Conservation (phyloP, 1,140 invertebrate genomes). For the Procambarus virginalis region DNA sequence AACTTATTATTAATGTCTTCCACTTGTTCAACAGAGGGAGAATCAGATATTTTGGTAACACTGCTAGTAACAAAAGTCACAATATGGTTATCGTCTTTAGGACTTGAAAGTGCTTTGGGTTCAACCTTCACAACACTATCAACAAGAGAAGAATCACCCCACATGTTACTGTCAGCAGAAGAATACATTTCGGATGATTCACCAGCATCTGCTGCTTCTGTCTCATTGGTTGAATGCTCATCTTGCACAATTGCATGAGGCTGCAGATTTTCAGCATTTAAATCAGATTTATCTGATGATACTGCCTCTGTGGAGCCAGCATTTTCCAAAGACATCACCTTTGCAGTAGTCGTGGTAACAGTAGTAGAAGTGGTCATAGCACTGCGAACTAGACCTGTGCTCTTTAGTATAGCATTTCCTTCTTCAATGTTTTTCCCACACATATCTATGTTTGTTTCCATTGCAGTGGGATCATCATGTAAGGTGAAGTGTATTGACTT, state of each 20-base stretch:
- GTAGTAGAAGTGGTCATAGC: slow-evolving; percentile 32
- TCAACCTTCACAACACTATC: slow-evolving; percentile 55
- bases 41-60: background rate
- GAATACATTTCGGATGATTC: slow-evolving; percentile 37
- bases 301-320: background rate
- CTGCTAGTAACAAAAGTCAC: background rate
- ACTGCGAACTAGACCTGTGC: slow-evolving; percentile 31
- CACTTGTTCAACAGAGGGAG: background rate
- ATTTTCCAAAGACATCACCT: background rate
- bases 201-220: background rate
- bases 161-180: slow-evolving; percentile 41
- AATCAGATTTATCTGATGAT: background rate
- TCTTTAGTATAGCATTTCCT: slow-evolving; percentile 20
- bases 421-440: background rate
- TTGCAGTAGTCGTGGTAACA: slow-evolving; percentile 6
- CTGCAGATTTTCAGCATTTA: background rate
- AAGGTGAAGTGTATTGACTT: background rate
- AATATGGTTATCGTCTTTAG: slow-evolving; percentile 1
- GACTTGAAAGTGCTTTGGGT: background rate
- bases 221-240: background rate
- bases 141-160: slow-evolving; percentile 38
- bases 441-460: background rate
- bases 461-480: slow-evolving; percentile 1
- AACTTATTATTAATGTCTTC: background rate
- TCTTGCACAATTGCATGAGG: background rate